Percentiles rank a stretch among this genome's conserved stretches.
phyloP scores from a whole-genome alignment of 2,888 invertebrate species.

The Azorinus chamasolen region DNA sequence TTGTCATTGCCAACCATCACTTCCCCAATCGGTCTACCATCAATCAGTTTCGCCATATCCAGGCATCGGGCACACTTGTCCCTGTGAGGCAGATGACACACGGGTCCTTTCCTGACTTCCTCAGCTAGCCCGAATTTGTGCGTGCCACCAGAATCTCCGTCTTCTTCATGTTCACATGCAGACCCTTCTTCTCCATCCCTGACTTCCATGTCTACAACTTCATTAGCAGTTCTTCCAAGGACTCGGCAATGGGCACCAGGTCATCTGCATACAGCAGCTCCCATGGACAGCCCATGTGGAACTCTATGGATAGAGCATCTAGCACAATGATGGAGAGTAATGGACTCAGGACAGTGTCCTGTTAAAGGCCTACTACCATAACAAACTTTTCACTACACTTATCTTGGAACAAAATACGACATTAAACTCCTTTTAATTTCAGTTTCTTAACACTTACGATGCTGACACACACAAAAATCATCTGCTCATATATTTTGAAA shows the following conservation, averaged over 20 bases:
- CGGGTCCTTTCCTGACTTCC: background rate
- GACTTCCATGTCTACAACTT: background rate
- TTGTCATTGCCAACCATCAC: too few species aligned
- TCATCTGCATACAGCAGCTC: constrained; percentile 1
- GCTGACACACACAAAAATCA: too few species aligned
- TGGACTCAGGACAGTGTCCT: background rate
- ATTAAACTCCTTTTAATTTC: too few species aligned
- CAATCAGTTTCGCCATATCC: too few species aligned
- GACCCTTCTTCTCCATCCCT: background rate
- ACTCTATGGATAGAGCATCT: background rate
- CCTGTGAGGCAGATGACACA: background rate
- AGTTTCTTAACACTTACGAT: too few species aligned
- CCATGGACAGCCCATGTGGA: background rate
- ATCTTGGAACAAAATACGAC: background rate
- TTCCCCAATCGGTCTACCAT: too few species aligned
- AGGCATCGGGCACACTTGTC: too few species aligned
- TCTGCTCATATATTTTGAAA: too few species aligned
- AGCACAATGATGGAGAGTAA: background rate
- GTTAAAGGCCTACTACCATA: background rate
- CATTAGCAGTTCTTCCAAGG: background rate
- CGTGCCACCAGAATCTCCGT: background rate
- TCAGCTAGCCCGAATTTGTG: background rate
- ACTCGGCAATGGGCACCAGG: background rate
- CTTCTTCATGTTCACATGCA: background rate
- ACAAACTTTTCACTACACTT: background rate